A percentile compares a stretch with the other conserved stretches of the same genome.
phyloP scores from a whole-genome alignment of 2,797 vertebrate genomes.

The Lagodon rhomboides region DNA sequence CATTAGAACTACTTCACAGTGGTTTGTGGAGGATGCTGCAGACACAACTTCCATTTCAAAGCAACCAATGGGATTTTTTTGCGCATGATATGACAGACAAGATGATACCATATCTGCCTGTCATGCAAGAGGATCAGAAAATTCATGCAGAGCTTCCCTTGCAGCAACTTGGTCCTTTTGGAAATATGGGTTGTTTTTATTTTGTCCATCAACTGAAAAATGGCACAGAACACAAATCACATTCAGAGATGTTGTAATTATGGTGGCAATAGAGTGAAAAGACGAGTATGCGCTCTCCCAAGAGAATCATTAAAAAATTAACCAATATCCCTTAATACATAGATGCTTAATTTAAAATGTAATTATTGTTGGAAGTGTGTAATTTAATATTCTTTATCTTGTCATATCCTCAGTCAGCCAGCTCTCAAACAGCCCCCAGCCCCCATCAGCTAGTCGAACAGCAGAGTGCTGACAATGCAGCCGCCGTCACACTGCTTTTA shows the following conservation, averaged over 20 bases:
- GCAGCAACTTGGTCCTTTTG: not conserved
- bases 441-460: slow-evolving; percentile 56
- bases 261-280: slow-evolving; percentile 23
- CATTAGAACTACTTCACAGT: slow-evolving; percentile 63
- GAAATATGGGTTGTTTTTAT: slow-evolving; percentile 19
- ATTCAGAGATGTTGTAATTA: slow-evolving; percentile 38
- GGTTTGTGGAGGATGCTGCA: slow-evolving; percentile 31
- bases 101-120: slow-evolving; percentile 17
- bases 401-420: slow-evolving; percentile 70
- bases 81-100: slow-evolving; percentile 13
- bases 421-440: slow-evolving; percentile 60
- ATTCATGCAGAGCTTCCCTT: slow-evolving; percentile 6
- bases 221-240: not conserved
- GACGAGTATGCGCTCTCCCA: slow-evolving; percentile 31
- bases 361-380: slow-evolving; percentile 72
- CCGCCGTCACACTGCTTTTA: slow-evolving; percentile 78
- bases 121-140: slow-evolving; percentile 26
- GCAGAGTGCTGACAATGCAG: slow-evolving; percentile 81
- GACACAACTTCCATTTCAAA: slow-evolving; percentile 56
- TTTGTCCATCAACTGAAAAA: slow-evolving; percentile 7
- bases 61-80: slow-evolving; percentile 34
- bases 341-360: slow-evolving; percentile 68
- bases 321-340: slow-evolving; percentile 48
- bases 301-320: slow-evolving; percentile 48
- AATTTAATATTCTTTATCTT: slow-evolving; percentile 78